Evolutionary conservation across 2,888 invertebrate genomes (phyloP).

Genomic region (Tryphoninae sp.): DNA sequence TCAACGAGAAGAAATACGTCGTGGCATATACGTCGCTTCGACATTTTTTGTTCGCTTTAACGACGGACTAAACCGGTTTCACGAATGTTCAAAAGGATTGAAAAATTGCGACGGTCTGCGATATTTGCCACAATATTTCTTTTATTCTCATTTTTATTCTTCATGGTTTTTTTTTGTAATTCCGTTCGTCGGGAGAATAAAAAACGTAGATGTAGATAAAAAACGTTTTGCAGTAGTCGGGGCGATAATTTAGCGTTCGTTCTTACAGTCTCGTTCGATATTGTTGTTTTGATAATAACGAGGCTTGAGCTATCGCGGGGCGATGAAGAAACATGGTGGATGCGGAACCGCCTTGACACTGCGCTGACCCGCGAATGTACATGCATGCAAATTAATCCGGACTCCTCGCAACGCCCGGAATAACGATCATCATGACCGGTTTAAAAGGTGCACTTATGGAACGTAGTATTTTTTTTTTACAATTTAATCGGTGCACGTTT

Average conservation of each 20-base stretch:
- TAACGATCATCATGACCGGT: conserved; percentile 41
- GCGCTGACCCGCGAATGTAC: conserved; percentile 60
- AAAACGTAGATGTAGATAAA: background rate
- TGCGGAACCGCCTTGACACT: conserved; percentile 64
- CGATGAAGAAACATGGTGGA: conserved; percentile 3
- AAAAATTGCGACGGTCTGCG: background rate
- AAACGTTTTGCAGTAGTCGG: background rate
- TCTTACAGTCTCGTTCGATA: background rate
- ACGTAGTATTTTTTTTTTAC: conserved; percentile 10
- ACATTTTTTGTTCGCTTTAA: background rate
- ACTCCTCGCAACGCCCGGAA: conserved; percentile 33
- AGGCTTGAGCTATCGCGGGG: background rate
- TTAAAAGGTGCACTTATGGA: background rate
- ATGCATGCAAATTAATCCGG: conserved; percentile 62
- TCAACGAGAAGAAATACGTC: background rate
- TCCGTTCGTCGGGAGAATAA: background rate
- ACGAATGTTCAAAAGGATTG: background rate
- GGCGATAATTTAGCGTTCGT: background rate
- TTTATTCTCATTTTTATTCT: background rate
- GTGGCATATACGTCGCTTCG: background rate
- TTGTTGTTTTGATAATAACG: background rate
- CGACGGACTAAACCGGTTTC: background rate
- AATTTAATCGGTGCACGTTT: background rate
- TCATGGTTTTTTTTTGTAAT: background rate
- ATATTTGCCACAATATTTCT: background rate